Evolutionary conservation across 2,797 vertebrate genomes (phyloP), one percentile per base, ranked within the genome.

Genomic region (Sebastes diploproa): DNA sequence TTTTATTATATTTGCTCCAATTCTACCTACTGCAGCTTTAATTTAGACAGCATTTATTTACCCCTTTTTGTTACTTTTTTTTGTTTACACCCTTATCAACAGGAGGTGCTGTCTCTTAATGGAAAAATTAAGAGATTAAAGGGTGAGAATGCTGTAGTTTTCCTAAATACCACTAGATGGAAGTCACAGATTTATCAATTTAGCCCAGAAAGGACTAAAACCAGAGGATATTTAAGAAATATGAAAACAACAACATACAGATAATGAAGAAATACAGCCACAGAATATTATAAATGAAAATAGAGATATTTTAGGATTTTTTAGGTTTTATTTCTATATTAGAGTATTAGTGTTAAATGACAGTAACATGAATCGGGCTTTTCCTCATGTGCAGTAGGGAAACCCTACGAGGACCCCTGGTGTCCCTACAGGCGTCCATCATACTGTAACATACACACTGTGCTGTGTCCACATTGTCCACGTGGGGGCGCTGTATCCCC

Each of bases 401-500:
- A 4, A 34, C 12, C 27, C 52, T n/a, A 12, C 12, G 32, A 56
- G 30, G 78, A 75, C 56, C 58, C 81, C 85, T 80, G 38, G 30
- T 78, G 80, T 76, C 36, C 42, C 38, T 42, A 42, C 38, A 42
- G 38, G 38, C 38, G 38, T 16, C 38, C 42, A 7, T 46, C 42
- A 46, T 46, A 46, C 42, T 46, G 16, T 46, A 46, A 18, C 42
- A 46, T 18, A 46, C 42, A 18, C 42, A 46, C 3, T 7, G 3
- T 46, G 42, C 42, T 18, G 1, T 52, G 32, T 16, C 34, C 6
- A 23, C 27, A 55, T 78, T 56, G n/a, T 82, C 90, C 94, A 80
- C 79, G 5, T 5, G 80, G 77, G 1, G 93, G 91, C 89, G 92
- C 92, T 89, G 73, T 69, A 14, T 80, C 82, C 61, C 72, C 29